Evolutionary conservation across 1,140 invertebrate genomes (phyloP).

Genomic region (Parapsyche elsis): DNA sequence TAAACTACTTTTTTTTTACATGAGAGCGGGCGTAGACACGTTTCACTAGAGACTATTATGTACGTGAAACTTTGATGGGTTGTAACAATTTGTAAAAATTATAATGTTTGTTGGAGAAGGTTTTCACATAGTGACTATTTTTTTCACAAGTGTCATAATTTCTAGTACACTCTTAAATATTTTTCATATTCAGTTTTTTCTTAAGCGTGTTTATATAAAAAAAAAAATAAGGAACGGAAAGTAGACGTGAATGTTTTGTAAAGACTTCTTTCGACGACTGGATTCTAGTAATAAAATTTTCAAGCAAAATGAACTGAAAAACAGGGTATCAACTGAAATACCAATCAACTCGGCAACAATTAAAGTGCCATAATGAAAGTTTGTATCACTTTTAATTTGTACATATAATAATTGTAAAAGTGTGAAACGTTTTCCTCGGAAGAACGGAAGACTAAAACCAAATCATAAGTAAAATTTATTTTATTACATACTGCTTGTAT

Average conservation of each 20-base stretch:
- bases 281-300: constrained; percentile 14
- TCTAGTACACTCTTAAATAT: constrained; percentile 44
- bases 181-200: constrained; percentile 46
- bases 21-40: constrained; percentile 25
- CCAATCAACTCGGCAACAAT: constrained; percentile 40
- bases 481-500: constrained; percentile 36
- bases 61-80: constrained; percentile 30
- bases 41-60: constrained; percentile 29
- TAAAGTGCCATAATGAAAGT: constrained; percentile 35
- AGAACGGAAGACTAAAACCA: constrained; percentile 2
- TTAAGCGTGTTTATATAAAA: constrained; percentile 7
- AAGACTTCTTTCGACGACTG: constrained; percentile 18
- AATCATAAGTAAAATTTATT: constrained; percentile 26
- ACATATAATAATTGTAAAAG: no score
- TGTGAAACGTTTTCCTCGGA: no score
- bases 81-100: constrained; percentile 32
- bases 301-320: constrained; percentile 45
- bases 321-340: constrained; percentile 54
- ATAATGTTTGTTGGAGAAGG: constrained; percentile 38
- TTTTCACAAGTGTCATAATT: constrained; percentile 51
- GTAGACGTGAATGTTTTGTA: background rate
- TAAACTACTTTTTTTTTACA: constrained; percentile 19
- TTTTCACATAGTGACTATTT: constrained; percentile 52
- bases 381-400: no score
- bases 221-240: constrained; percentile 1